A percentile compares a stretch with the other conserved stretches of the same genome.
Evolutionary conservation across 2,113 vertebrate species (phyloP).

Genomic region (Anarrhichthys ocellatus): DNA sequence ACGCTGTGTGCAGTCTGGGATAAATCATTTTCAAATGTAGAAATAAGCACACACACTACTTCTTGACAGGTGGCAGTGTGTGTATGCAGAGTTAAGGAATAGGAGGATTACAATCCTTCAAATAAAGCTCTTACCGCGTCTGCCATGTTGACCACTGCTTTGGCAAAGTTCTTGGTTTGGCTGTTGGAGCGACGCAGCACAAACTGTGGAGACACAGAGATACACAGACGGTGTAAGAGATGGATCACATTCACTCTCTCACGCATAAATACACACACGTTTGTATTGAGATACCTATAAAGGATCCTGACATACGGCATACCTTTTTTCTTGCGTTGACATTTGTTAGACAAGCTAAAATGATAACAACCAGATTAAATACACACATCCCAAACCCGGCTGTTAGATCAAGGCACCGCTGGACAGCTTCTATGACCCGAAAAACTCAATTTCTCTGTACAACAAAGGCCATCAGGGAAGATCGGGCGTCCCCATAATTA

Average conservation of each 20-base stretch:
- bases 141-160: slow-evolving; percentile 96
- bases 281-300: slow-evolving; percentile 8
- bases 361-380: not conserved
- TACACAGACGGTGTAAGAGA: slow-evolving; percentile 50
- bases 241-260: not conserved
- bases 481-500: not conserved
- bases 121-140: slow-evolving; percentile 87
- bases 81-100: slow-evolving; percentile 25
- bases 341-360: not conserved
- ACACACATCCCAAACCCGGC: not conserved
- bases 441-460: not conserved
- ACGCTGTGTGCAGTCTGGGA: not conserved
- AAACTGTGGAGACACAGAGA: slow-evolving; percentile 82
- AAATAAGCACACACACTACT: not conserved
- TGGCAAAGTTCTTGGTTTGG: slow-evolving; percentile 96
- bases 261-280: not conserved
- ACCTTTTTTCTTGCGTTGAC: not conserved
- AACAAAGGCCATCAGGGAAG: not conserved
- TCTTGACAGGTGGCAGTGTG: slow-evolving; percentile 25
- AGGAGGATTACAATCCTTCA: slow-evolving; percentile 28
- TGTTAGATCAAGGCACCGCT: not conserved
- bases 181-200: slow-evolving; percentile 88
- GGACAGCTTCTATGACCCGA: not conserved
- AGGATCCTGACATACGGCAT: not conserved
- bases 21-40: not conserved